Percentiles rank a stretch among this genome's conserved stretches.
Evolutionary conservation across 2,797 vertebrate genomes (phyloP).

Genomic region (Acanthurus leucopareius): DNA sequence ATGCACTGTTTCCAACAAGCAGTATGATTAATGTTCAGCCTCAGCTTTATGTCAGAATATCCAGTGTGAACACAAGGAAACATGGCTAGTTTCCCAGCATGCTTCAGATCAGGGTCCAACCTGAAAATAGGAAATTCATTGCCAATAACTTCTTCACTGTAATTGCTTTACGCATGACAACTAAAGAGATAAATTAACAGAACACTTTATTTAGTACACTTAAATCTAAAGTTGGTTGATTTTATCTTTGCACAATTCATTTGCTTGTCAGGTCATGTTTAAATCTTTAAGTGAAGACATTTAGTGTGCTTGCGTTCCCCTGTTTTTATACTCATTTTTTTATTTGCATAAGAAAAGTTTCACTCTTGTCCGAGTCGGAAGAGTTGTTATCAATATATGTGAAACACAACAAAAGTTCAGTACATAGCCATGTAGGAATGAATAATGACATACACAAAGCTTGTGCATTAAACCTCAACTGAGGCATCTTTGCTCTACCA

Average conservation of each 20-base stretch:
- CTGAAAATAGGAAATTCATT: no score
- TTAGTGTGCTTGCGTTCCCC: neutral
- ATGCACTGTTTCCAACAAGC: conserved; percentile 9
- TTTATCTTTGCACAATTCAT: no score
- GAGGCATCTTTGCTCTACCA: neutral
- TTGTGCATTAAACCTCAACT: neutral
- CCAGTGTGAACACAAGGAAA: conserved; percentile 15
- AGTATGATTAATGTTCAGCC: conserved; percentile 28
- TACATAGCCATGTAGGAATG: neutral
- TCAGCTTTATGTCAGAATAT: conserved; percentile 17
- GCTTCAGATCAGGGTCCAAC: neutral
- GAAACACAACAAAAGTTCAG: neutral
- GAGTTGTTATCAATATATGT: neutral
- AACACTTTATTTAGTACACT: no score
- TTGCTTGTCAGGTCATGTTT: neutral
- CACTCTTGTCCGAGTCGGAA: neutral
- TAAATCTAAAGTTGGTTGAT: no score
- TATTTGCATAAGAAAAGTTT: neutral
- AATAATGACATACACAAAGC: neutral
- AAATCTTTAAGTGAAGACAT: neutral
- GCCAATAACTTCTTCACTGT: no score
- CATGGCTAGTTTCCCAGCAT: conserved; percentile 23
- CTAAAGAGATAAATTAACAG: no score
- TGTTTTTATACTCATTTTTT: neutral
- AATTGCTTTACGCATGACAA: no score